phyloP scores from a whole-genome alignment of 2,113 vertebrate genomes.

The Cyanoliseus patagonus region DNA sequence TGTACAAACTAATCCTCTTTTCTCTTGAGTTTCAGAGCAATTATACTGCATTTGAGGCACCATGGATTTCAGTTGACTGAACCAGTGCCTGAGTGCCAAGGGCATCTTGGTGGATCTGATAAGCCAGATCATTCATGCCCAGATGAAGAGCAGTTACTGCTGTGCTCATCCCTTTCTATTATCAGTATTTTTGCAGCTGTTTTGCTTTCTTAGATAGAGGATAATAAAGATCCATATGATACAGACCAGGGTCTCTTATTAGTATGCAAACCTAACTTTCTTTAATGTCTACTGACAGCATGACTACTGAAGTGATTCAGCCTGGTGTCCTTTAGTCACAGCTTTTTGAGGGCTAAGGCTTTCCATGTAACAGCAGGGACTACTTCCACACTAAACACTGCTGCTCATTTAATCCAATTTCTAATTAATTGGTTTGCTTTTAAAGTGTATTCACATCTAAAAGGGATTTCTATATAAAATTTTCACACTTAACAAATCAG shows the following conservation, averaged over 20 bases:
- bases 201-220: not conserved
- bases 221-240: not conserved
- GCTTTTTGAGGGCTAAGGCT: not conserved
- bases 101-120: not conserved
- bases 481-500: conserved; percentile 3
- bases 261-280: not conserved
- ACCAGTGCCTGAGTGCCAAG: not conserved
- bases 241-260: not conserved
- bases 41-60: not conserved
- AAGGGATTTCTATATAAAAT: conserved; percentile 4
- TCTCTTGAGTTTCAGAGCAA: not conserved
- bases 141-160: not conserved
- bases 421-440: conserved; percentile 38
- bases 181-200: not conserved
- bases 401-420: conserved; percentile 7
- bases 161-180: not conserved
- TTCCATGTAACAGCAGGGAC: conserved; percentile 15
- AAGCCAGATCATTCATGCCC: not conserved
- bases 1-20: not conserved
- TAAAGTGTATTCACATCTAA: not conserved
- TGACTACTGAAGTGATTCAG: not conserved
- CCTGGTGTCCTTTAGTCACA: conserved; percentile 21
- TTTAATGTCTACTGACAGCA: not conserved
- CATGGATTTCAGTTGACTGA: not conserved
- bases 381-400: not conserved